Evolutionary conservation across 2,888 invertebrate genomes (phyloP).

Genomic region (Harpagoxenus sublaevis): DNA sequence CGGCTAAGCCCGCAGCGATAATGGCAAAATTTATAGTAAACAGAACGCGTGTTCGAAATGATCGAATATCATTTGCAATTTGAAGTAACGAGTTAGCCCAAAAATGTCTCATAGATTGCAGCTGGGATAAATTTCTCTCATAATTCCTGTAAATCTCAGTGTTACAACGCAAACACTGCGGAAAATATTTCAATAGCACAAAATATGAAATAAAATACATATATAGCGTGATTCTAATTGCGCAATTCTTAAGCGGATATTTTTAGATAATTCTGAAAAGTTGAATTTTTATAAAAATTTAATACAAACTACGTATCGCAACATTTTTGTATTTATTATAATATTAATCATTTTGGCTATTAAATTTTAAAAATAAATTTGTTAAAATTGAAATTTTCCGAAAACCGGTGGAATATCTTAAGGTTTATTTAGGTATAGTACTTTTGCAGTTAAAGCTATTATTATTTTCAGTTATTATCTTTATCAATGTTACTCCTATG

Average conservation of each 20-base stretch:
- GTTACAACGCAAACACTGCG: background rate
- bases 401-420: background rate
- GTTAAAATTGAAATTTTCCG: background rate
- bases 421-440: background rate
- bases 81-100: background rate
- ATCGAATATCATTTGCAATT: background rate
- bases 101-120: background rate
- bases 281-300: background rate
- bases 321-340: background rate
- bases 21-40: slow-evolving; percentile 14
- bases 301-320: background rate
- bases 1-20: slow-evolving; percentile 6
- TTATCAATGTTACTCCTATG: background rate
- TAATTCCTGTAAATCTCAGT: background rate
- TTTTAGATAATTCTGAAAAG: background rate
- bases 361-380: background rate
- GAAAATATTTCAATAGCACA: background rate
- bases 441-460: background rate
- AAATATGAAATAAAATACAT: background rate
- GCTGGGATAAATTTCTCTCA: background rate
- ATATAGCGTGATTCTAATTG: background rate
- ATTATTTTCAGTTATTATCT: background rate
- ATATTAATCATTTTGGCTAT: background rate
- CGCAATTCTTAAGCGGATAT: background rate
- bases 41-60: background rate